These are phyloP conservation scores for Ophiothrix spiculata DNA, from an alignment of 35 echinoderm and acorn worm species.

Conservation along the genomic window DNA sequence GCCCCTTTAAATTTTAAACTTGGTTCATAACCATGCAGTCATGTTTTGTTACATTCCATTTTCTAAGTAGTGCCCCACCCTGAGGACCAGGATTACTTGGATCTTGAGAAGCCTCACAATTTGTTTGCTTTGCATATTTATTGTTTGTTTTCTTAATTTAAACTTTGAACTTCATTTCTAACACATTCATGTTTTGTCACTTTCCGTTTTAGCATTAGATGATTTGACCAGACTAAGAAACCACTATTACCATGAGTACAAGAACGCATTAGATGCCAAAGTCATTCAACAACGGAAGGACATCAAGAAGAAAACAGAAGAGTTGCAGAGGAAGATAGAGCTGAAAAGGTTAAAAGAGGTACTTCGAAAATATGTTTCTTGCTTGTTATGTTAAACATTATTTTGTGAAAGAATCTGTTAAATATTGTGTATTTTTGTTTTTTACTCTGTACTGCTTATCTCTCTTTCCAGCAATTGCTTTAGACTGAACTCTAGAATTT, in stretches of 20 bases:
- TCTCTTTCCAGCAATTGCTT: not conserved
- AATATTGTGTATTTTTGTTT: not conserved
- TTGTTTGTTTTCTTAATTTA: too few species aligned
- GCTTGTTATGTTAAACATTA: not conserved
- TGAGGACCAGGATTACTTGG: too few species aligned
- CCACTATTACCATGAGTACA: constrained; percentile 68
- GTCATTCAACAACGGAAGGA: constrained; percentile 56
- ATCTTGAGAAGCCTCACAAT: too few species aligned
- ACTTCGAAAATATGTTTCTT: not conserved
- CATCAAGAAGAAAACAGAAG: constrained; percentile 61
- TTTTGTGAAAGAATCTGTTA: not conserved
- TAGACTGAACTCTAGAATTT: not conserved
- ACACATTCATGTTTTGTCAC: too few species aligned
- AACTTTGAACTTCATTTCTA: too few species aligned
- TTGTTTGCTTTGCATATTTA: too few species aligned
- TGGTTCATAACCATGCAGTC: too few species aligned
- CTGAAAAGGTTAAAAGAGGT: constrained; percentile 52
- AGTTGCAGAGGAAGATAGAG: constrained; percentile 21
- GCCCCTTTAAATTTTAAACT: too few species aligned
- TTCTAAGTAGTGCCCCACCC: too few species aligned
- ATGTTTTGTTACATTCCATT: too few species aligned
- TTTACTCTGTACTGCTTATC: not conserved
- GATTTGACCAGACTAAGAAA: constrained; percentile 63
- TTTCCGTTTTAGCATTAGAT: constrained; percentile 33
- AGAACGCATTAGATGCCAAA: constrained; percentile 53